Percentiles rank a stretch among this genome's conserved stretches.
Conservation (phyloP, 1,140 invertebrate genomes). For the Olivierus martensii region DNA sequence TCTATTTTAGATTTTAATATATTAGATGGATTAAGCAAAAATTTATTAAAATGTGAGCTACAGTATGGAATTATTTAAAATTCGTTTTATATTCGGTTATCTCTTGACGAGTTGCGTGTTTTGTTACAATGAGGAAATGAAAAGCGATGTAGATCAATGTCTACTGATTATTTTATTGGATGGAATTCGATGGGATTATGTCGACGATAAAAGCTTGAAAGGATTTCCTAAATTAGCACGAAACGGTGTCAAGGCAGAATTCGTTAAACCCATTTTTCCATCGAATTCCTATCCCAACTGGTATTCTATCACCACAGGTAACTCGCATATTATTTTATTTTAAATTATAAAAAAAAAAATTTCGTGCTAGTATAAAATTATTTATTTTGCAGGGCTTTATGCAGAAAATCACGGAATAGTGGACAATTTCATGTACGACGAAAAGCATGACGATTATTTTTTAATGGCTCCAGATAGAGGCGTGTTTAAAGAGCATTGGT, state of each 20-base stretch:
- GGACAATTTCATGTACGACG: conserved; percentile 18
- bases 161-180: conserved; percentile 12
- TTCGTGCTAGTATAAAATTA: too few species aligned
- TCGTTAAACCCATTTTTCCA: conserved; percentile 24
- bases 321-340: conserved; percentile 3
- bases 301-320: conserved; percentile 27
- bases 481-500: conserved; percentile 18
- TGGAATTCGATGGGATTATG: conserved; percentile 14
- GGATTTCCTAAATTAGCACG: conserved; percentile 21
- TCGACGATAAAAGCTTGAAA: conserved; percentile 11
- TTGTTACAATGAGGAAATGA: too few species aligned
- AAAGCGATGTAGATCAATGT: background rate
- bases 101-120: too few species aligned
- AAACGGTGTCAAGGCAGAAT: conserved; percentile 22
- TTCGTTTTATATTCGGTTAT: too few species aligned
- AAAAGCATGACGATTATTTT: conserved; percentile 12
- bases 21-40: too few species aligned
- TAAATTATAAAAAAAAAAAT: too few species aligned
- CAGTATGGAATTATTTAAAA: too few species aligned
- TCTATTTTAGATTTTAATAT: too few species aligned
- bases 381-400: conserved; percentile 10
- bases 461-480: conserved; percentile 15
- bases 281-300: conserved; percentile 28
- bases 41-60: too few species aligned
- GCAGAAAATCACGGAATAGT: conserved; percentile 20